Evolutionary conservation across 2,888 invertebrate species (phyloP).

Genomic region (Sinotaia quadrata): DNA sequence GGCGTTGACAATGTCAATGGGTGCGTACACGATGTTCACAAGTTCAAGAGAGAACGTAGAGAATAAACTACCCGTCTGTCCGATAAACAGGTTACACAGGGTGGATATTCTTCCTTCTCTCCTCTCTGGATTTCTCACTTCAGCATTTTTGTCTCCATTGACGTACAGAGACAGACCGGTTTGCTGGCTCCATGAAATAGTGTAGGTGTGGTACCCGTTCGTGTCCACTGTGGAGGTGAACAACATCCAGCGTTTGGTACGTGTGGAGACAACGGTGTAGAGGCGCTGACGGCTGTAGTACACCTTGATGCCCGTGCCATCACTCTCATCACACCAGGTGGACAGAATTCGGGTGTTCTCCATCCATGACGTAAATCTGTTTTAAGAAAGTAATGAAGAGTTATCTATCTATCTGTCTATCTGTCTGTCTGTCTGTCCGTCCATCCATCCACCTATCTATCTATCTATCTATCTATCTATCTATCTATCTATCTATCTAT

Average conservation of each 20-base stretch:
- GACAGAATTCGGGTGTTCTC: conserved; percentile 43
- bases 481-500: too few species aligned
- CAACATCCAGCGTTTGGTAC: conserved; percentile 39
- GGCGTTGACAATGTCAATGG: conserved; percentile 30
- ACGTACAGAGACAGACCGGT: conserved; percentile 32
- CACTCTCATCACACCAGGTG: conserved; percentile 37
- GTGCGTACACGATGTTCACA: conserved; percentile 34
- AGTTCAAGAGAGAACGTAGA: conserved; percentile 34
- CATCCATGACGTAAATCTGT: conserved; percentile 35
- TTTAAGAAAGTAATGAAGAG: conserved; percentile 19
- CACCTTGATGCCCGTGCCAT: conserved; percentile 41
- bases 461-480: too few species aligned
- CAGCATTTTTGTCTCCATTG: conserved; percentile 21
- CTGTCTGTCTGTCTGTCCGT: too few species aligned
- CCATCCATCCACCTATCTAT: too few species aligned
- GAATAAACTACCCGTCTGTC: conserved; percentile 15
- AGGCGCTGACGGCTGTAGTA: conserved; percentile 40
- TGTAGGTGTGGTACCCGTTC: conserved; percentile 23
- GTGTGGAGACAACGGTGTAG: conserved; percentile 42
- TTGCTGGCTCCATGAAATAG: conserved; percentile 41
- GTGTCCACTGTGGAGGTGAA: conserved; percentile 31
- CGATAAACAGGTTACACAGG: conserved; percentile 26
- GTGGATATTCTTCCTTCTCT: neutral
- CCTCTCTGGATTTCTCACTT: conserved; percentile 18
- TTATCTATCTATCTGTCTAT: too few species aligned